A percentile compares a stretch with the other conserved stretches of the same genome.
phyloP scores from a whole-genome alignment of 2,888 invertebrate genomes.

The Herminia tarsipennalis region DNA sequence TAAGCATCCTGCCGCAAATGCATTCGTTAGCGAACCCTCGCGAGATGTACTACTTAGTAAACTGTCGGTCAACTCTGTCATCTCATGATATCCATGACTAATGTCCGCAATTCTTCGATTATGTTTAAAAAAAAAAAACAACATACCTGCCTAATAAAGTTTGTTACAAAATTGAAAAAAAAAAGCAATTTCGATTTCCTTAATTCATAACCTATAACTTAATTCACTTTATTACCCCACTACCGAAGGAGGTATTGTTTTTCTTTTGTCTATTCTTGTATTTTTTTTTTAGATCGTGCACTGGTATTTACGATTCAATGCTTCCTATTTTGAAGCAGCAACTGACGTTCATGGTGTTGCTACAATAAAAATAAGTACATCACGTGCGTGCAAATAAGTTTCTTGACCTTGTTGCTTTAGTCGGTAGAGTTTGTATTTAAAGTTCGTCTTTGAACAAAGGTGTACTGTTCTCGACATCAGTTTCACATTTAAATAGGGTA shows the following conservation, averaged over 20 bases:
- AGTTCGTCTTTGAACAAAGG: constrained; percentile 18
- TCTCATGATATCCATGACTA: too few species aligned
- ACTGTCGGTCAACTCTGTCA: background rate
- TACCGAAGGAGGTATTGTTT: too few species aligned
- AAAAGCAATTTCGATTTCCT: too few species aligned
- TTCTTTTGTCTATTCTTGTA: too few species aligned
- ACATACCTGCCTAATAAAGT: too few species aligned
- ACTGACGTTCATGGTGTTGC: constrained; percentile 1
- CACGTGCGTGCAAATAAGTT: constrained; percentile 22
- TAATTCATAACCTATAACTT: too few species aligned
- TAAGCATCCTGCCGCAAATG: constrained; percentile 44
- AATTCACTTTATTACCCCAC: too few species aligned
- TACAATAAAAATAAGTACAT: constrained; percentile 9
- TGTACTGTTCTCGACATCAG: constrained; percentile 5
- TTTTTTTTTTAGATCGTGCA: constrained; percentile 16
- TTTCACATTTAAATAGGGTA: too few species aligned
- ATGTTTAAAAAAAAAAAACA: too few species aligned
- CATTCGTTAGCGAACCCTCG: constrained; percentile 16
- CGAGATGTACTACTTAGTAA: constrained; percentile 2
- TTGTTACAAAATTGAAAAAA: too few species aligned
- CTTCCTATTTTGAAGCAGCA: background rate
- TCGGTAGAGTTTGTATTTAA: constrained; percentile 6
- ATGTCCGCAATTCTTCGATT: too few species aligned
- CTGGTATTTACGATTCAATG: constrained; percentile 1
- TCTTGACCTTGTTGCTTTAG: constrained; percentile 13